Conservation (phyloP, 2,888 invertebrate genomes). For the Neoscelio sp. region DNA sequence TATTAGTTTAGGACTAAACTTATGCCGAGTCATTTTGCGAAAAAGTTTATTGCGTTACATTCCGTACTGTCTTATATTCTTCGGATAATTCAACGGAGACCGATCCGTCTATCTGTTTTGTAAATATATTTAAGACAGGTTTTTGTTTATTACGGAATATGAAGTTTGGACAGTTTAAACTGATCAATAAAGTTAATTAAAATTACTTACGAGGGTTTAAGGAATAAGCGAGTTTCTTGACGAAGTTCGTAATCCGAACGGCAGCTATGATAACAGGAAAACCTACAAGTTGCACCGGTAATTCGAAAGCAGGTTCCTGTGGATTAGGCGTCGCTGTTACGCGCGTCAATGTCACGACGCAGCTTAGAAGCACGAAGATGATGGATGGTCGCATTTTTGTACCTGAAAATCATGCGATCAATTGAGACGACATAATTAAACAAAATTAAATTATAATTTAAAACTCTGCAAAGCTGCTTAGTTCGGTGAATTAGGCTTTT, state of each 20-base stretch:
- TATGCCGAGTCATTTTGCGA: no score
- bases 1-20: no score
- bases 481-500: no score
- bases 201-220: conserved; percentile 88
- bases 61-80: no score
- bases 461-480: no score
- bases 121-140: no score
- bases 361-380: conserved; percentile 74
- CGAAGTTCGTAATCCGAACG: conserved; percentile 91
- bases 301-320: conserved; percentile 87
- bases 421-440: no score
- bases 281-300: conserved; percentile 93
- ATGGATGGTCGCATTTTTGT: conserved; percentile 77
- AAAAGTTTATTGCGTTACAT: no score
- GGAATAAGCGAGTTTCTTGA: conserved; percentile 92
- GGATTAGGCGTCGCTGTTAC: conserved; percentile 78
- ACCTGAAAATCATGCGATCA: conserved; percentile 13
- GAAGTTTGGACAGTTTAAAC: conserved; percentile 43
- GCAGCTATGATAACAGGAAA: conserved; percentile 93
- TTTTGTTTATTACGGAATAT: conserved; percentile 36
- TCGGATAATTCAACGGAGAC: no score
- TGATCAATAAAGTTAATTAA: conserved; percentile 50
- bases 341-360: conserved; percentile 73
- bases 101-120: no score
- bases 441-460: no score